Evolutionary conservation across 2,113 vertebrate species (phyloP).

Genomic region (Athene cunicularia): DNA sequence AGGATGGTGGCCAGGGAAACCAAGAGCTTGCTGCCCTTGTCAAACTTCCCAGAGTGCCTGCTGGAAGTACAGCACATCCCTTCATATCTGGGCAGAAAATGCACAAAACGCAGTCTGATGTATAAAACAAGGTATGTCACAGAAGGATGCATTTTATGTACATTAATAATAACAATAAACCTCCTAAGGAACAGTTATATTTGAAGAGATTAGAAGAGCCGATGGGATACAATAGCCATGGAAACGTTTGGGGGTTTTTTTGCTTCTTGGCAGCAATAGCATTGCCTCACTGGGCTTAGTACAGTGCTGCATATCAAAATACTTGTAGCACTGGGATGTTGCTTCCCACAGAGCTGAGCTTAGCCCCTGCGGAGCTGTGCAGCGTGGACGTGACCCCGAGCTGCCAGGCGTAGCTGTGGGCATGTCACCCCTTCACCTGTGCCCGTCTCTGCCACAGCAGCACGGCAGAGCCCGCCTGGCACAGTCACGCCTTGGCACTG

Average conservation of each 20-base stretch:
- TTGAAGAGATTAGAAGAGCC: not conserved
- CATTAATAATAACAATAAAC: not conserved
- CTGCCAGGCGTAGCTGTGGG: not conserved
- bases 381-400: fast-evolving
- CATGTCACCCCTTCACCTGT: fast-evolving
- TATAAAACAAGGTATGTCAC: not conserved
- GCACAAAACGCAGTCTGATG: fast-evolving
- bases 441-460: not conserved
- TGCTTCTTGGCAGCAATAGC: not conserved
- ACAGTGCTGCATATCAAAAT: not conserved
- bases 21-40: not conserved
- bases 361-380: not conserved
- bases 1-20: not conserved
- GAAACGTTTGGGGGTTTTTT: not conserved
- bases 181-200: not conserved
- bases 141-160: not conserved
- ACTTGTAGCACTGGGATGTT: not conserved
- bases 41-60: not conserved
- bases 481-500: no score
- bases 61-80: not conserved
- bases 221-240: not conserved
- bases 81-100: not conserved
- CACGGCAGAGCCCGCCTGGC: not conserved
- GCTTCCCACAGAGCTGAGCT: not conserved
- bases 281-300: not conserved